Evolutionary conservation across 2,888 invertebrate species (phyloP), one percentile per base, ranked within the genome.

Genomic region (Alloscopus bannaensis): DNA sequence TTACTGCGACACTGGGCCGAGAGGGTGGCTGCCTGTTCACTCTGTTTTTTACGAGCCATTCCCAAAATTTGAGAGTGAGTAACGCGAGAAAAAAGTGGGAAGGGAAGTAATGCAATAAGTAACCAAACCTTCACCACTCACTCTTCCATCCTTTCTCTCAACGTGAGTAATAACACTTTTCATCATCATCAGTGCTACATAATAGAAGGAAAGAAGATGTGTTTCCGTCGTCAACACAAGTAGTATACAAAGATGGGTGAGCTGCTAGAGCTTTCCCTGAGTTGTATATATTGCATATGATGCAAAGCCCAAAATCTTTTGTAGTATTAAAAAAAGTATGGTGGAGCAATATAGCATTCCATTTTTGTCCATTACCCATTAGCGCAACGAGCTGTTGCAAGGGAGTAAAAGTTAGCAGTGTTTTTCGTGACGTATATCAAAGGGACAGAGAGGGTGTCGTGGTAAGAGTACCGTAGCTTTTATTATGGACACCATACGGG

Each of bases 321-420:
- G n/a, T n/a, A n/a, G n/a, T n/a, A n/a, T n/a, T n/a, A n/a, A n/a
- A n/a, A n/a, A n/a, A n/a, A n/a, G n/a, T n/a, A n/a, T n/a, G n/a
- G n/a, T n/a, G n/a, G n/a, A n/a, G n/a, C n/a, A n/a, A n/a, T n/a
- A n/a, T n/a, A 64, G 47, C 77, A 70, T 77, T 55, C 28, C 52
- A 77, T 65, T 69, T 52, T 70, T 77, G 26, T 77, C 65, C 77
- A 77, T 77, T 76, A 47, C 70, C 70, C 60, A 77, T 77, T 70
- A 77, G 59, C 28, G 42, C 55, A 64, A 40, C 28, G 50, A 68
- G 68, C 18, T 57, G 42, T 55, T 59, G 31, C 1, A 55, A 28
- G 3, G 57, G 2, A 47, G 47, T 6, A 8, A n/a, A 6, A 47
- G 47, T n/a, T 47, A 6, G 36, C 3, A 24, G 52, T n/a, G 18